phyloP scores from a whole-genome alignment of 37 sponge, comb jelly and placozoan species.

The Tethya wilhelma region DNA sequence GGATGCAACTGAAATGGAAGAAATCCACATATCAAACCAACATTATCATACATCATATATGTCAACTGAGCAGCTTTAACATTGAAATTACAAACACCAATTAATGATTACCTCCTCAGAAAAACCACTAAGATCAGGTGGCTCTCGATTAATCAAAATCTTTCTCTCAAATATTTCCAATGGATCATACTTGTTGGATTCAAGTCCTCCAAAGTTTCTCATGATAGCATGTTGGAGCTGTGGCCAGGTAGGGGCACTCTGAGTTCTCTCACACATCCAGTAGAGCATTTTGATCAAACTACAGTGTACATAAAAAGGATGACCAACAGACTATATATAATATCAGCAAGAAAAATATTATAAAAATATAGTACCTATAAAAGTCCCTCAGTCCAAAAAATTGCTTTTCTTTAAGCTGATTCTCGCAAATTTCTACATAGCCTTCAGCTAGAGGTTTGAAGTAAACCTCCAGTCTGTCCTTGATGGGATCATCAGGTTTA shows the following conservation, averaged over 20 bases:
- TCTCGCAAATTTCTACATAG: constrained; percentile 49
- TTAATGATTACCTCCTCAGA: constrained; percentile 2
- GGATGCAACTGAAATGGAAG: constrained; percentile 31
- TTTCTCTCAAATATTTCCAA: constrained; percentile 25
- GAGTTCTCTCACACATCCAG: constrained; percentile 64
- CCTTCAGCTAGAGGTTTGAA: constrained; percentile 63
- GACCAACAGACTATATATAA: not conserved
- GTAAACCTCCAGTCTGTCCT: constrained; percentile 27
- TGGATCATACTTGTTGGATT: constrained; percentile 42
- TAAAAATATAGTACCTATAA: constrained; percentile 75
- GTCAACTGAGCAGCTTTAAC: not conserved
- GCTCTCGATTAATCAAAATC: not conserved
- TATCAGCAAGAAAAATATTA: too few species aligned
- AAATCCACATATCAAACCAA: not conserved
- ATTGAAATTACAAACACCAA: not conserved
- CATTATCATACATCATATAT: not conserved
- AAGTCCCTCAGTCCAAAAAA: constrained; percentile 97
- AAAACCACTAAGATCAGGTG: constrained; percentile 19
- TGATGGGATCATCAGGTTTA: constrained; percentile 45
- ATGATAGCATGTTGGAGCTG: constrained; percentile 81
- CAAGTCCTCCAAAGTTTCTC: constrained; percentile 90
- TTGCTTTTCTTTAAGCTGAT: constrained; percentile 48
- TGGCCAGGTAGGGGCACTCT: constrained; percentile 35
- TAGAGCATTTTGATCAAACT: constrained; percentile 93
- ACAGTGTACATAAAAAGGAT: not conserved